phyloP scores from a whole-genome alignment of 2,113 vertebrate species.

The Phaetusa simplex region DNA sequence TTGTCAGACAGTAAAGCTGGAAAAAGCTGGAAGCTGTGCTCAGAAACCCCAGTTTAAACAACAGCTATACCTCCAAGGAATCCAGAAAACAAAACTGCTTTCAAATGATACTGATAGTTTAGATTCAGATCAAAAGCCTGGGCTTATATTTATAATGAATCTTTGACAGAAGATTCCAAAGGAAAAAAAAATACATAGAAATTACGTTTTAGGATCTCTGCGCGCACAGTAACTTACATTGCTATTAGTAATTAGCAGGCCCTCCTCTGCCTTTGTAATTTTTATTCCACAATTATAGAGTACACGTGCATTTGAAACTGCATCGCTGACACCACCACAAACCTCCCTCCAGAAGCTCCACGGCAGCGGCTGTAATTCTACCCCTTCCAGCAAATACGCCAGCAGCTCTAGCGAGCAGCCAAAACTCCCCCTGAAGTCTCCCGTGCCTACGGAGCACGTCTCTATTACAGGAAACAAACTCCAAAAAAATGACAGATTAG shows the following conservation, averaged over 20 bases:
- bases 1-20: not conserved
- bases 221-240: conserved; percentile 9
- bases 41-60: not conserved
- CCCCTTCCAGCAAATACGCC: not conserved
- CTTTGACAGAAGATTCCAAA: not conserved
- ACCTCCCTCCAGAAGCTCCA: not conserved
- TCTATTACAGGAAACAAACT: not conserved
- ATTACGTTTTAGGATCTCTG: conserved; percentile 11
- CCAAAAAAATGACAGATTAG: not conserved
- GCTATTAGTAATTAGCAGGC: conserved; percentile 36
- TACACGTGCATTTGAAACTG: not conserved
- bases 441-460: not conserved
- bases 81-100: not conserved
- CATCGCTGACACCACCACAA: conserved; percentile 5
- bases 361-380: not conserved
- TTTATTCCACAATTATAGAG: conserved; percentile 21
- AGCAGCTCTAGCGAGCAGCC: not conserved
- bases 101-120: not conserved
- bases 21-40: not conserved
- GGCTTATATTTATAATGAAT: not conserved
- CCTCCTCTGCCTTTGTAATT: conserved; percentile 43
- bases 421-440: not conserved
- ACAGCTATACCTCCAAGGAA: not conserved
- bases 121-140: not conserved
- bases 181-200: not conserved